These are phyloP conservation scores for Calosoma granatense DNA, from an alignment of 1,140 invertebrate genomes.

Conservation along the genomic window DNA sequence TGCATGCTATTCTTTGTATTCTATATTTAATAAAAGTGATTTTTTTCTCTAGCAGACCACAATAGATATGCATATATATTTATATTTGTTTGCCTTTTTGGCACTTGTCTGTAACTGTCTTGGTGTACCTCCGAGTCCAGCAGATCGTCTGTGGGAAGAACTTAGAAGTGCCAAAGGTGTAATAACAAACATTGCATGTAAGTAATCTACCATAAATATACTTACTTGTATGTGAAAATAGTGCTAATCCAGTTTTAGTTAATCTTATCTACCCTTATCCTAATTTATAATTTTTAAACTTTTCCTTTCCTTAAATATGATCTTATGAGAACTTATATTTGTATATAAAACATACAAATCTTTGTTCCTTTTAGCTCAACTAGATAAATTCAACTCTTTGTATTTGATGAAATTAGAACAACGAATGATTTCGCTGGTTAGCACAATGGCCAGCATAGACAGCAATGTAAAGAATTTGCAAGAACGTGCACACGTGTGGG, in stretches of 20 bases:
- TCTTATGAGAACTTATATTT: too few species aligned
- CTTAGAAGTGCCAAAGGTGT: background rate
- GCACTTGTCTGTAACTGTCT: background rate
- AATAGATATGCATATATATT: background rate
- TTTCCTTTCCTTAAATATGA: too few species aligned
- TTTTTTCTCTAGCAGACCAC: too few species aligned
- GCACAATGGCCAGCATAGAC: slow-evolving; percentile 31
- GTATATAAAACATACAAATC: too few species aligned
- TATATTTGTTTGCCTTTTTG: background rate
- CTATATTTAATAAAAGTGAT: too few species aligned
- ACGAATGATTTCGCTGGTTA: slow-evolving; percentile 27
- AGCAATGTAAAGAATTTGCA: slow-evolving; percentile 33
- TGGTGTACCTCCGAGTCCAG: background rate
- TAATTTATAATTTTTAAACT: too few species aligned
- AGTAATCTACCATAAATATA: background rate
- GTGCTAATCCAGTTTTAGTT: background rate
- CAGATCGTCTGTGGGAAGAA: slow-evolving; percentile 6
- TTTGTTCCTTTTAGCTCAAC: slow-evolving; percentile 23
- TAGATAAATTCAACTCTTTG: slow-evolving; percentile 33
- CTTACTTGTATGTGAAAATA: background rate
- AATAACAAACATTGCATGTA: slow-evolving; percentile 5
- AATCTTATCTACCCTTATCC: too few species aligned
- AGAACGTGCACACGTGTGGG: slow-evolving; percentile 37
- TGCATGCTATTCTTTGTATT: too few species aligned
- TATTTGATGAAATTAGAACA: slow-evolving; percentile 33